Conservation (phyloP, 2,113 vertebrate species). For the Emydura subglobosa region DNA sequence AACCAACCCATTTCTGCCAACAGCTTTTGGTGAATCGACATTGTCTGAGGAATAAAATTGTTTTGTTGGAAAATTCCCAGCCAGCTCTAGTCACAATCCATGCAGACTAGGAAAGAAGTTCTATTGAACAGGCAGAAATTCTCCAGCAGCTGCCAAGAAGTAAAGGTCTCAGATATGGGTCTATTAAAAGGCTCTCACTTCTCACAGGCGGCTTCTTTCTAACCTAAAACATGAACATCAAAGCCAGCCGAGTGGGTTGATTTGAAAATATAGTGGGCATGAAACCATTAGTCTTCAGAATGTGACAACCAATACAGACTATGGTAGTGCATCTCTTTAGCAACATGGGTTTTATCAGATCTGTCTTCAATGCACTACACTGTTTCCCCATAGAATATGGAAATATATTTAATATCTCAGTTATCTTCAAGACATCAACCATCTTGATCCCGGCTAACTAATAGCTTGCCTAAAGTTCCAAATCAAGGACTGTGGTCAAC, state of each 20-base stretch:
- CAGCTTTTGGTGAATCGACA: too few relatives aligned
- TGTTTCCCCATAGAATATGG: background rate
- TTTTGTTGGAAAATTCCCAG: background rate
- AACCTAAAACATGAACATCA: background rate
- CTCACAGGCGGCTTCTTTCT: background rate
- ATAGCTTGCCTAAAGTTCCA: background rate
- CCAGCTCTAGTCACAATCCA: background rate
- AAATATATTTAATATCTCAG: slow-evolving; percentile 2
- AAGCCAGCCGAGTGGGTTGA: background rate
- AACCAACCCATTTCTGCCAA: background rate
- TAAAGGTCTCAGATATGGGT: background rate
- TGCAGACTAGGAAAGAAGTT: background rate
- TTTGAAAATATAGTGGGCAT: background rate
- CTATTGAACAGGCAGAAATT: background rate
- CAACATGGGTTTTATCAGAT: background rate
- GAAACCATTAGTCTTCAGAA: background rate
- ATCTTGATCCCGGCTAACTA: background rate
- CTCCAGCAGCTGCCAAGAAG: background rate
- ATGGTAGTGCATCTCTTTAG: background rate
- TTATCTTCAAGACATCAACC: slow-evolving; percentile 5
- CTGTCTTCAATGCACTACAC: background rate
- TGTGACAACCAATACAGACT: rapidly evolving
- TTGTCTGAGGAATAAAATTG: background rate
- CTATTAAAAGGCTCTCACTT: background rate
- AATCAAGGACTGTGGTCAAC: background rate